Evolutionary conservation across 2,113 vertebrate genomes (phyloP), one percentile per base, ranked within the genome.

Genomic region (Python bivittatus): DNA sequence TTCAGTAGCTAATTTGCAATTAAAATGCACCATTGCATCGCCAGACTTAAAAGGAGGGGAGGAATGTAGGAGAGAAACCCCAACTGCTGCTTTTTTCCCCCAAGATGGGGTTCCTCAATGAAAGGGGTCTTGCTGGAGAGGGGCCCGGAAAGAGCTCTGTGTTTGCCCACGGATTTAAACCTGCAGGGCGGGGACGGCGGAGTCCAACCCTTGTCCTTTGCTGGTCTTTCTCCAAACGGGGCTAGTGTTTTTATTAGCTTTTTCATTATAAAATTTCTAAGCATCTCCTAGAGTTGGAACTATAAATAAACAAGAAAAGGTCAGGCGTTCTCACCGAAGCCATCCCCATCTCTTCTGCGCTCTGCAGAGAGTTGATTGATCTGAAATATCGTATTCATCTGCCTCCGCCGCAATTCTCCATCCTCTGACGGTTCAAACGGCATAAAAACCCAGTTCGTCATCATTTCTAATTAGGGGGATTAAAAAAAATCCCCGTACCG

Each of bases 1-100:
- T 84, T 57, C 72, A 58, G 38, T 23, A 84, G n/a, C 52, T 91
- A 33, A 92, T 92, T 92, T 79, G 85, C 85, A 88, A 88, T 79
- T 92, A 88, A 92, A 92, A 92, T 57, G 61, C 61, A 88, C 13
- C 91, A 56, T 85, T 33, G 83, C 83, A 52, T 33, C 57, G 15
- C 20, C 29, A 33, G 79, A 83, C 83, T 85, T 86, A 88, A 29
- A 20, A 25, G 90, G 44, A 9, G 6, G 44, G 87, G 84, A 6
- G 10, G n/a, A 48, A 68, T 3, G 52, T 38, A 8, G 56, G 52
- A n/a, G 90, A 25, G 64, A 53, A 79, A 57, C 29, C 11, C 44
- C 27, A 44, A 85, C 1, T 68, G 44, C 44, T 44, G 44, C 1
- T 17, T 1, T 1, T 20, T 8, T 1, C 10, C 1, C 5, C 22